Conservation (phyloP, 2,888 invertebrate species). For the Glaucopsyche alexis region DNA sequence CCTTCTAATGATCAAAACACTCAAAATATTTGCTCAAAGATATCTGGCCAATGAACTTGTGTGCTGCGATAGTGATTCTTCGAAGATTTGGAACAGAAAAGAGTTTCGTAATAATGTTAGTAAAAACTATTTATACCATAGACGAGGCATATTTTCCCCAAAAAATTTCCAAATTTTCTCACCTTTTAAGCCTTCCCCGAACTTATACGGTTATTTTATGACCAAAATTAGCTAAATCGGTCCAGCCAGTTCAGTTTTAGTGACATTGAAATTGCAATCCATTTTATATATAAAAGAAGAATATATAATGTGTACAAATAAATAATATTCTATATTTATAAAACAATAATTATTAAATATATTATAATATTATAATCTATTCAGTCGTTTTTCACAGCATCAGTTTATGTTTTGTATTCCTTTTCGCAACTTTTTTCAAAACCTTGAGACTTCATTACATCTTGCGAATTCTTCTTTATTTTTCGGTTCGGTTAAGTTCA, state of each 20-base stretch:
- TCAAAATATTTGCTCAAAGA: not conserved
- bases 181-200: too few relatives aligned
- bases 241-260: too few relatives aligned
- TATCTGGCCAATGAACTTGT: constrained; percentile 18
- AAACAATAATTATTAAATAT: not conserved
- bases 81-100: not conserved
- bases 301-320: too few relatives aligned
- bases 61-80: not conserved
- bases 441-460: constrained; percentile 62
- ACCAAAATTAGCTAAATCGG: too few relatives aligned
- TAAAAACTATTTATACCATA: too few relatives aligned
- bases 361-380: not conserved
- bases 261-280: too few relatives aligned
- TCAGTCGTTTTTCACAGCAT: constrained; percentile 22
- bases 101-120: too few relatives aligned
- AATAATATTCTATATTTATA: too few relatives aligned
- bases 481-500: constrained; percentile 47
- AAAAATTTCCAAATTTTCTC: too few relatives aligned
- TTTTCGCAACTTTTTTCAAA: constrained; percentile 44
- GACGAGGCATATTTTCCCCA: too few relatives aligned
- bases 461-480: constrained; percentile 61
- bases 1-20: constrained; percentile 23
- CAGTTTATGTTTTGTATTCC: constrained; percentile 23
- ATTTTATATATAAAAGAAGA: too few relatives aligned
- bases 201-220: too few relatives aligned